Conservation (phyloP, 2,797 vertebrate species). For the Semaprochilodus insignis region DNA sequence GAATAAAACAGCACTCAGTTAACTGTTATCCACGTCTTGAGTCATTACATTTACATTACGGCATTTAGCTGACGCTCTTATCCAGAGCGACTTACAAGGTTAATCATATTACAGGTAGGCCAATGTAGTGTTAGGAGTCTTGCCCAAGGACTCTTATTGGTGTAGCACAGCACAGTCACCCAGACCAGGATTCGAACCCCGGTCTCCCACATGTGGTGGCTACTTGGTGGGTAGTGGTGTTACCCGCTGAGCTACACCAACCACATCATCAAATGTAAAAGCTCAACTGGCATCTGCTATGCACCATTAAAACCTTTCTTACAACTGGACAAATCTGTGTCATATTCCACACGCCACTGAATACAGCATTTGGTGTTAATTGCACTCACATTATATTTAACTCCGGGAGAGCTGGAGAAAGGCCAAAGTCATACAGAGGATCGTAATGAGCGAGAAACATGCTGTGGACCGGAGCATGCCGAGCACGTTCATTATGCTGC, state of each 20-base stretch:
- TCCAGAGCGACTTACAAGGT: no score
- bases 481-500: constrained; percentile 10
- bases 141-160: no score
- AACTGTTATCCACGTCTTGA: background rate
- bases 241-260: no score
- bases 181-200: no score
- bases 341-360: no score
- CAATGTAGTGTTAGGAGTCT: no score
- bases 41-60: no score
- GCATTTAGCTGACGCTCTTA: no score
- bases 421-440: constrained; percentile 28
- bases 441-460: constrained; percentile 22
- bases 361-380: background rate
- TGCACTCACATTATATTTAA: background rate
- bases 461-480: constrained; percentile 16
- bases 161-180: no score
- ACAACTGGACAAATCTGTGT: background rate
- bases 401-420: background rate
- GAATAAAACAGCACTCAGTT: background rate
- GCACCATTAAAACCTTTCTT: background rate
- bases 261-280: background rate
- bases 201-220: no score
- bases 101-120: no score
- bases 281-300: background rate
- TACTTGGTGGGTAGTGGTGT: no score